Evolutionary conservation across 1,140 invertebrate species (phyloP).

Genomic region (Reticulitermes speratus): DNA sequence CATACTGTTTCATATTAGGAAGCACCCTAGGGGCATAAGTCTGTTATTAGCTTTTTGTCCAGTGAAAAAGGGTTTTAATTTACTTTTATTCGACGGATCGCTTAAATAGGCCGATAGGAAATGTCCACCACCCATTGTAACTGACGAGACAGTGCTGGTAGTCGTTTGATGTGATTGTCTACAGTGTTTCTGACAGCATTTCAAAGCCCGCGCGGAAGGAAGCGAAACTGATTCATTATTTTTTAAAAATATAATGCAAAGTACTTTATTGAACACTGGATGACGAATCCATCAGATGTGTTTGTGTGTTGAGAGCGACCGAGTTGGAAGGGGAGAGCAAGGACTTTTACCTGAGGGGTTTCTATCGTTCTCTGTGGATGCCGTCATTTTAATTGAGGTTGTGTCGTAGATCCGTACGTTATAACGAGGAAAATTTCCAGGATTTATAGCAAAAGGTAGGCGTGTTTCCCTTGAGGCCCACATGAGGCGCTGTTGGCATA

Average conservation of each 20-base stretch:
- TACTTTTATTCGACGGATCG: conserved; percentile 10
- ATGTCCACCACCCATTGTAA: neutral
- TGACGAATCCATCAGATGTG: conserved; percentile 25
- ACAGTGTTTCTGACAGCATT: conserved; percentile 22
- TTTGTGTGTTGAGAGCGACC: conserved; percentile 10
- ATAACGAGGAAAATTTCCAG: conserved; percentile 2
- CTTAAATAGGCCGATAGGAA: conserved; percentile 18
- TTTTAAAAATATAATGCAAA: neutral
- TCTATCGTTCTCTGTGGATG: conserved; percentile 20
- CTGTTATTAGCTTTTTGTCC: conserved; percentile 12
- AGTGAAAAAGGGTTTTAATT: conserved; percentile 9
- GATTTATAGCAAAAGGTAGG: conserved; percentile 15
- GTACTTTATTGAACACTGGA: conserved; percentile 23
- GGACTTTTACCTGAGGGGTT: conserved; percentile 22
- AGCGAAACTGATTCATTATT: conserved; percentile 9
- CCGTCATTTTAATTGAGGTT: conserved; percentile 27
- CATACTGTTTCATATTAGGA: conserved; percentile 12
- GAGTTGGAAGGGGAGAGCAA: conserved; percentile 3
- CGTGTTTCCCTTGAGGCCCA: neutral
- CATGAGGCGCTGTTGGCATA: conserved; percentile 16
- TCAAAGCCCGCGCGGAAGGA: conserved; percentile 13
- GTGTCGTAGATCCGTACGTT: neutral
- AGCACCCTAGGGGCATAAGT: conserved; percentile 13
- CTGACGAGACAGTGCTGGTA: conserved; percentile 8
- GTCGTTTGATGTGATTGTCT: conserved; percentile 26